Base-by-base conservation (phyloP, 1,140 invertebrate genomes). In the Campoletis sonorensis region DNA sequence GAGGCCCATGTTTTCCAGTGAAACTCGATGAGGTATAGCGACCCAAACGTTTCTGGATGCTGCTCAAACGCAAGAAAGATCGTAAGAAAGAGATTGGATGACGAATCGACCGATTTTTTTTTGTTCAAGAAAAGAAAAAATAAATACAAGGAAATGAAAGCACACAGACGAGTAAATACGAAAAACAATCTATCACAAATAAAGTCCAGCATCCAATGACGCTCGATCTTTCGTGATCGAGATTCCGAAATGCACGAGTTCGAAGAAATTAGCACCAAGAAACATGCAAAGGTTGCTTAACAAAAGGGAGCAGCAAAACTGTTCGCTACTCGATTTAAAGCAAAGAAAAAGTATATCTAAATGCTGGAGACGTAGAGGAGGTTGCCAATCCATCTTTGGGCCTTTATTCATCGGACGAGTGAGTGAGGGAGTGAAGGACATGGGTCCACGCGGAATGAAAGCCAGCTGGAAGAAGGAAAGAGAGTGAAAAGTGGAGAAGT, bases 391-490 rank as follows among this genome's bases (percentile, higher is more conserved):
- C 87, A 90, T 89, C 89, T 89, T 89, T 82, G 40, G 84, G 84
- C 84, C 87, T 89, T 89, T 86, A 90, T 89, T 88, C 87, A 84
- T 71, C 79, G 84, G 88, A 87, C 86, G 86, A 90, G 87, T 86
- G 84, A 86, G 85, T 84, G 68, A 82, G 80, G 79, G 84, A 82
- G 84, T 84, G 68, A 73, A 67, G 67, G 83, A 81, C 82, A 64
- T 67, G 82, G 77, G 85, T 81, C 68, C 54, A 79, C 51, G 18
- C 49, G 54, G 80, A 73, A 83, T 61, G 79, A 61, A 81, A 68
- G 40, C 54, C 7, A 7, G 54, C 4, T 21, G 82, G 80, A 23
- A 68, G 7, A 83, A 61, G 79, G 78, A 78, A 82, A 79, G 82
- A 54, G 68, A 71, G 72, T 71, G 30, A 33, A 5, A 78, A 10